phyloP scores from a whole-genome alignment of 1,140 invertebrate genomes.

The Procambarus clarkii region DNA sequence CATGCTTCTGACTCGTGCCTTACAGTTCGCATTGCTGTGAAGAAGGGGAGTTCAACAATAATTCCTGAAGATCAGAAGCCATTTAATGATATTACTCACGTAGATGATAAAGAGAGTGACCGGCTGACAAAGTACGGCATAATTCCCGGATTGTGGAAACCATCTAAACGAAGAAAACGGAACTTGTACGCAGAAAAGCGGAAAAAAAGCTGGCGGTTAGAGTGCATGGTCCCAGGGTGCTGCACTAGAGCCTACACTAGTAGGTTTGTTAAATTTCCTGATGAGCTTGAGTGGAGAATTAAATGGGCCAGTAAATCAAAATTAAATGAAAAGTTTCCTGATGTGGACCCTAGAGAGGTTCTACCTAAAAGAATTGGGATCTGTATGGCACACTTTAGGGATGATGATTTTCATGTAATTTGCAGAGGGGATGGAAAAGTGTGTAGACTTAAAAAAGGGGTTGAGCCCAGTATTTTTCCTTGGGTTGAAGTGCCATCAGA shows the following conservation, averaged over 20 bases:
- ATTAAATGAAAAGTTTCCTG: conserved; percentile 24
- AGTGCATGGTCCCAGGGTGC: conserved; percentile 26
- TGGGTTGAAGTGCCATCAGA: background rate
- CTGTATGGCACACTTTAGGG: conserved; percentile 16
- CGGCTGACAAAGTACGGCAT: background rate
- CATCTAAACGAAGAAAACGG: background rate
- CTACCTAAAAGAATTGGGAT: background rate
- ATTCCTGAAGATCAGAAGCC: background rate
- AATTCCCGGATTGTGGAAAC: background rate
- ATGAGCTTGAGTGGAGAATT: background rate
- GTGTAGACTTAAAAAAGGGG: background rate
- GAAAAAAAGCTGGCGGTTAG: background rate
- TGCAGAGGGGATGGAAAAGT: conserved; percentile 12
- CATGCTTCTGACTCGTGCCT: background rate
- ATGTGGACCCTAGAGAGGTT: background rate
- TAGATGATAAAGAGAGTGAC: background rate
- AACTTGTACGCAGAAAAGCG: conserved; percentile 2
- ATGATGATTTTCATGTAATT: background rate
- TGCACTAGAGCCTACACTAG: background rate
- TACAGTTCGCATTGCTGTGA: background rate
- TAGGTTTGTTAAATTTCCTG: conserved; percentile 17
- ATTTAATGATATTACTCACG: background rate
- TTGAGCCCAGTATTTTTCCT: conserved; percentile 19
- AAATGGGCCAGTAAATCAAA: background rate
- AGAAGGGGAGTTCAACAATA: background rate